These are phyloP conservation scores for Avahi laniger DNA, from an alignment of 2,797 vertebrate species.

Conservation along the genomic window DNA sequence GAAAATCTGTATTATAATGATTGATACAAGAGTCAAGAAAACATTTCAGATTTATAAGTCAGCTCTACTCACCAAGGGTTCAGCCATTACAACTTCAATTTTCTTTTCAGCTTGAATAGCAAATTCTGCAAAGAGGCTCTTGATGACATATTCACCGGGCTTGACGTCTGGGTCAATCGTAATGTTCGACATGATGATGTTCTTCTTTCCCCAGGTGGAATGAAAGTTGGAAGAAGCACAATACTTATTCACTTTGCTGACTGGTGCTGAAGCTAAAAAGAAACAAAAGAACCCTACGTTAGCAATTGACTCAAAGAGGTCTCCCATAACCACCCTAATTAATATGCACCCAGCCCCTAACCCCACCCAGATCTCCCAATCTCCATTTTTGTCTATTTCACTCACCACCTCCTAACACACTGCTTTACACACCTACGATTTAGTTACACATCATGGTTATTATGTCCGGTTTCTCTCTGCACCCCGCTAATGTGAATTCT, in stretches of 20 bases:
- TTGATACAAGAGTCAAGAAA: constrained; percentile 48
- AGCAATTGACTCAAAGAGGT: not conserved
- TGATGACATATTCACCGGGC: constrained; percentile 99
- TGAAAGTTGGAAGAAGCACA: constrained; percentile 89
- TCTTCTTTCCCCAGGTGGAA: constrained; percentile 92
- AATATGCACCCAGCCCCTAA: not conserved
- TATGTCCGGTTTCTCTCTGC: not conserved
- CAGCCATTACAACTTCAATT: constrained; percentile 99
- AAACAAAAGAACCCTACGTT: constrained; percentile 31
- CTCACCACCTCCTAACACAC: not conserved
- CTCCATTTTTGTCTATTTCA: not conserved
- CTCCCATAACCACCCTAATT: not conserved
- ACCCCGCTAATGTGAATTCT: not conserved
- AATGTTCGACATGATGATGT: constrained; percentile 96
- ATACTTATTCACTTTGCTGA: constrained; percentile 92
- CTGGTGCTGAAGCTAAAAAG: constrained; percentile 91
- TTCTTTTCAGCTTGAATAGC: constrained; percentile 99
- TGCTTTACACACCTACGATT: not conserved
- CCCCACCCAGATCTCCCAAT: not conserved
- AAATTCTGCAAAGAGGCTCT: constrained; percentile 99
- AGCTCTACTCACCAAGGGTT: constrained; percentile 95
- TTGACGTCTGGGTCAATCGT: constrained; percentile 99
- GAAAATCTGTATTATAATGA: constrained; percentile 33
- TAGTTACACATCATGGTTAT: not conserved
- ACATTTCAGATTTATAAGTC: constrained; percentile 27